These are phyloP conservation scores for Pontoporia blainvillei DNA, from an alignment of 2,113 vertebrate species.

Conservation along the genomic window DNA sequence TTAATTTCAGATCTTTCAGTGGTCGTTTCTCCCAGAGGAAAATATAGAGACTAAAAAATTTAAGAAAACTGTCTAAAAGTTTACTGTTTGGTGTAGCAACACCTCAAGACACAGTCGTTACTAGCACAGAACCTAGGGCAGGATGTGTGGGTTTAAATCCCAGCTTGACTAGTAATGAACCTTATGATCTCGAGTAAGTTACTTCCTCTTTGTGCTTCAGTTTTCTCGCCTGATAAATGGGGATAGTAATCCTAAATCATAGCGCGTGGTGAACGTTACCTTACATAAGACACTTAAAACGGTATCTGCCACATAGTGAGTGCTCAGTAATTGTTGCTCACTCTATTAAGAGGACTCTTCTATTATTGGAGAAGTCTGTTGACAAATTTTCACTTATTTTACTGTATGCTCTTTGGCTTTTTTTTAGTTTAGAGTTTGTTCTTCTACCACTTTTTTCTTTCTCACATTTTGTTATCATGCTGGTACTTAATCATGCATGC, in stretches of 20 bases:
- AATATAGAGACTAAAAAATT: not conserved
- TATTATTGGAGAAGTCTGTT: not conserved
- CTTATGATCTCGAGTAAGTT: not conserved
- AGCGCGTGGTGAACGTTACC: not conserved
- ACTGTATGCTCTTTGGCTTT: not conserved
- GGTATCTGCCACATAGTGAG: not conserved
- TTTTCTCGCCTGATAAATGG: not conserved
- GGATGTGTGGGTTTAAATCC: not conserved
- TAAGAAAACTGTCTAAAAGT: not conserved
- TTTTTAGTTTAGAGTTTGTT: not conserved
- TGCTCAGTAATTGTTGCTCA: not conserved
- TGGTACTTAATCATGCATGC: not conserved
- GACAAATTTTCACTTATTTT: not conserved
- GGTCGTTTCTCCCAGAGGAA: not conserved
- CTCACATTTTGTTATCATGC: slow-evolving; percentile 23
- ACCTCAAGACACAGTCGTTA: not conserved
- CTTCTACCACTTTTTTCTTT: not conserved
- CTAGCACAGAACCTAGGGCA: not conserved
- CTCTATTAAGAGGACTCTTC: not conserved
- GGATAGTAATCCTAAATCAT: not conserved
- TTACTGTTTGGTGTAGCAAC: not conserved
- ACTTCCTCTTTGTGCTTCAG: not conserved
- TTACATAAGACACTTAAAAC: not conserved
- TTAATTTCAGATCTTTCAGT: slow-evolving; percentile 17
- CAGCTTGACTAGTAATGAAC: not conserved